Evolutionary conservation across 2,888 invertebrate species (phyloP), one percentile per base, ranked within the genome.

Genomic region (Trissoscelio sp.): DNA sequence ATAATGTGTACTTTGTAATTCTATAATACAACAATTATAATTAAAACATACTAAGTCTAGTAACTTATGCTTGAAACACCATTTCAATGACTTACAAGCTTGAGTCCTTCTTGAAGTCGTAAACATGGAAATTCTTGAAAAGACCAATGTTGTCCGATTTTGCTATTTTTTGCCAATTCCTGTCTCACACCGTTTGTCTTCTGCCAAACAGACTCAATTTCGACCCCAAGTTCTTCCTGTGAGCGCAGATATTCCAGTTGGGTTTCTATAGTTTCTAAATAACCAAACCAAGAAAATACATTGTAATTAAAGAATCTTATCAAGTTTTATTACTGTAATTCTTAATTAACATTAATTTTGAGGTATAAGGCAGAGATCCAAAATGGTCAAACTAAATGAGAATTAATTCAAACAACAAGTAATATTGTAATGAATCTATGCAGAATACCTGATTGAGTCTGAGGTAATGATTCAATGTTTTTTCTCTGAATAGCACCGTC

Each of bases 51-150:
- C 11, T 37, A 37, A 5, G 11, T 37, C 11, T 39, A 12, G 22
- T 0, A 55, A 42, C 9, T 64, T 31, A 46, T 7, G 6, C 34
- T 51, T 20, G 9, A 3, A 18, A 22, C 7, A 18, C 22, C 2
- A 28, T 28, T 24, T 16, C 16, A 67, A 16, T 1, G 14, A 53
- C 20, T 53, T 39, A 69, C 55, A n/a, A 55, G 44, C 4, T 28
- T 48, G 0, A 24, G 24, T 6, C 70, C 70, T 46, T 58, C 37
- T 58, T 34, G 34, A 7, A 24, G 34, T 7, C 58, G 58, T 37
- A 70, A 16, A 28, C 70, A 70, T 6, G 51, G 51, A 48, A 72
- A 72, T 22, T 72, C 22, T 24, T 58, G n/a, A 22, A 72, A 60
- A 37, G 12, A 48, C 44, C 48, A 72, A n/a, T 48, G 24, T 46